Percentiles rank a stretch among this genome's conserved stretches.
Conservation (phyloP, 2,797 vertebrate genomes). For the Chloroceryle amazona region DNA sequence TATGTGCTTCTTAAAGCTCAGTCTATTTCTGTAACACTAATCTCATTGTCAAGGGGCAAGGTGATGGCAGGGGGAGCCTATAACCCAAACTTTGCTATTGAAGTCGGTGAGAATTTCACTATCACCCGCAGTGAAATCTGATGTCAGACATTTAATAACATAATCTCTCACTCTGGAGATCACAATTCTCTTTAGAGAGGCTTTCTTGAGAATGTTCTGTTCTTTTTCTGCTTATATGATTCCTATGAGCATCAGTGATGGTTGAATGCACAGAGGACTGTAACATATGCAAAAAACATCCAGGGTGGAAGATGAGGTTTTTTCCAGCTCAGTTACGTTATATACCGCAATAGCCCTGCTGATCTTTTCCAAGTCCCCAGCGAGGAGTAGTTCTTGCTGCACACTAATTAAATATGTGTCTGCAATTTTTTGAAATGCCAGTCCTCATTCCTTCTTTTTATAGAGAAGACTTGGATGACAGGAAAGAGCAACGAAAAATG, state of each 20-base stretch:
- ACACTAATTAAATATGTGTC: neutral
- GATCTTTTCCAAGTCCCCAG: conserved; percentile 5
- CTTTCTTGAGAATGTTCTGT: conserved; percentile 42
- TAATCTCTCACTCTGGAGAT: neutral
- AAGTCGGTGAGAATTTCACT: neutral
- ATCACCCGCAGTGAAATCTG: neutral
- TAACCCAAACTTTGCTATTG: neutral
- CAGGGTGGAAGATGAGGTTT: neutral
- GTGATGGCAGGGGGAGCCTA: neutral
- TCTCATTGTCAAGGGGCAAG: neutral
- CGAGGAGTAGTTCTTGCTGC: neutral
- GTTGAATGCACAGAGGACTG: neutral
- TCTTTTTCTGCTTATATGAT: conserved; percentile 18
- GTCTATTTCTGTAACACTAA: neutral
- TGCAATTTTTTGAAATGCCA: neutral
- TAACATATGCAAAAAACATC: conserved; percentile 17
- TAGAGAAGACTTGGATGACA: neutral
- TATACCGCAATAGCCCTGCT: neutral
- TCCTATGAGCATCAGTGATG: neutral
- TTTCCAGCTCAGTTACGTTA: neutral
- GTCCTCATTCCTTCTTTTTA: neutral
- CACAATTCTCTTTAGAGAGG: neutral
- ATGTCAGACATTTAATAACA: neutral
- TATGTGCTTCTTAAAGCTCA: neutral
- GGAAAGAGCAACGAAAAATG: neutral